These are phyloP conservation scores for Drosophila hydei DNA, from an alignment of 1,140 invertebrate species.

Conservation along the genomic window DNA sequence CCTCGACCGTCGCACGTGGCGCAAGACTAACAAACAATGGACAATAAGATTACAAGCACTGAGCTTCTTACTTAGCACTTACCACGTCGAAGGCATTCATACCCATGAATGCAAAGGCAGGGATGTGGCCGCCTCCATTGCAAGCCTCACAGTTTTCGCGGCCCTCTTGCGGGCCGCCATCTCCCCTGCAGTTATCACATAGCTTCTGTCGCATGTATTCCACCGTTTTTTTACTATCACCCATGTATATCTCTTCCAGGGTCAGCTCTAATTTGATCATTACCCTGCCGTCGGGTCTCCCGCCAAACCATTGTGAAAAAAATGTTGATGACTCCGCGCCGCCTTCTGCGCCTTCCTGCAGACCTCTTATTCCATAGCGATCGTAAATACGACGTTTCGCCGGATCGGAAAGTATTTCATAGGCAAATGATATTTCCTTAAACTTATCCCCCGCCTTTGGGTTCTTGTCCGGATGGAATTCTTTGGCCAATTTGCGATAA, in stretches of 20 bases:
- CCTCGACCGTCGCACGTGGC: conserved; percentile 88
- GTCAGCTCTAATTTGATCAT: conserved; percentile 87
- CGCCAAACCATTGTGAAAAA: conserved; percentile 86
- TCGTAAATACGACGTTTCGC: conserved; percentile 90
- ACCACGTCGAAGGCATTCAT: conserved; percentile 69
- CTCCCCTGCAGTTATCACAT: conserved; percentile 92
- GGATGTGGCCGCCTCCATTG: conserved; percentile 55
- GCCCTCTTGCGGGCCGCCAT: conserved; percentile 90
- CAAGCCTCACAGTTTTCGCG: conserved; percentile 56
- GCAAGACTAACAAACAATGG: conserved; percentile 84
- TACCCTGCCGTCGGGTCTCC: conserved; percentile 61
- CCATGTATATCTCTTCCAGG: conserved; percentile 96
- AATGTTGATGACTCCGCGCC: conserved; percentile 86
- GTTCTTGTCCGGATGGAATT: conserved; percentile 95
- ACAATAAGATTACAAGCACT: background rate
- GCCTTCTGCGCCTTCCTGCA: conserved; percentile 89
- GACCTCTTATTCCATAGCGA: conserved; percentile 90
- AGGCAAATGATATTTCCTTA: conserved; percentile 95
- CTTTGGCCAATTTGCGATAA: conserved; percentile 93
- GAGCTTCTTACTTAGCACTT: background rate
- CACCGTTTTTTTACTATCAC: conserved; percentile 90
- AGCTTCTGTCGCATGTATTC: conserved; percentile 93
- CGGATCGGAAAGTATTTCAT: conserved; percentile 91
- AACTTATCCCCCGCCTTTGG: conserved; percentile 92
- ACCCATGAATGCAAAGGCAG: conserved; percentile 70